Base-by-base conservation (phyloP, 2,113 vertebrate genomes). In the Panthera leo region DNA sequence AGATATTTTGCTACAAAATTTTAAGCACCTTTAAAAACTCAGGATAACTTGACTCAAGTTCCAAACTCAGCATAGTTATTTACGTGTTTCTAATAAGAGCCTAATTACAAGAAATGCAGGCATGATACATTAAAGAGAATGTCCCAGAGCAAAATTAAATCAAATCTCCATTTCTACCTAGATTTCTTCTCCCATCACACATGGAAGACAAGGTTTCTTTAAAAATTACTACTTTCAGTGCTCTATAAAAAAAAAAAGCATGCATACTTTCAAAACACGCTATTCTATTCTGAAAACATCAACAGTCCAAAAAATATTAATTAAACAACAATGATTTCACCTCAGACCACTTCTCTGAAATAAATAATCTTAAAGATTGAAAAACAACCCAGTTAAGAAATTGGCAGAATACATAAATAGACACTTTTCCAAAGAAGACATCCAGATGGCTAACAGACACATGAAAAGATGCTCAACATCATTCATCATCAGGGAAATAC, bases 201-300 rank as follows among this genome's bases (percentile, higher is more conserved):
- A 34, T 39, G 34, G 1, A 73, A 92, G n/a, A 39, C 3, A 83
- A 75, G 39, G 31, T 21, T 94, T 87, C 45, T 75, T 87, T 95
- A 7, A 63, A 93, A 61, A 93, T 78, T 48, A n/a, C 15, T 34
- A 3, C 19, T 78, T 61, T 45, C 5, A 2, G 18, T 39, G 7
- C 9, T 95, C 3, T 5, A 18, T 63, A 51, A 71, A 84, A 68
- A 29, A 89, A 5, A 42, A 91, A 76, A 84, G 14, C 12, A 2
- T 31, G 1, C 34, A 5, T 71, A 3, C 1, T 55, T 95, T 42
- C 8, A 63, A 82, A 82, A 48, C 11, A 90, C 15, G 14, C 4
- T 8, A 55, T 36, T 89, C 75, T 88, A 65, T 96, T 85, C 71
- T 53, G 11, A 93, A 97, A 95, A 58, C 14, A 80, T 71, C 78